Percentiles rank a stretch among this genome's conserved stretches.
Conservation (phyloP, 2,797 vertebrate genomes). For the Anabacerthia variegaticeps region DNA sequence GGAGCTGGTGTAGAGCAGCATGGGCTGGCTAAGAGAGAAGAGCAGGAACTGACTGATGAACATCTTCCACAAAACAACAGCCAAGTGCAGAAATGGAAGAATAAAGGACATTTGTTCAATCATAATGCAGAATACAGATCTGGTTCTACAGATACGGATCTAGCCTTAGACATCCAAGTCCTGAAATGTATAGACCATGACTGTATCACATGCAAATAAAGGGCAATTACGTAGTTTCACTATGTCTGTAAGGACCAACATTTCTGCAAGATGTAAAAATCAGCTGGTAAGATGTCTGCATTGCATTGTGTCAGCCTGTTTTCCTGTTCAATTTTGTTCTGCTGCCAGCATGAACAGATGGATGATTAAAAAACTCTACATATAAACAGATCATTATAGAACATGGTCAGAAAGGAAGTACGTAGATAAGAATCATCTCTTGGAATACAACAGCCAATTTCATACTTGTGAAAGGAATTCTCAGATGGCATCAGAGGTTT, state of each 20-base stretch:
- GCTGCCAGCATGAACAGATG: constrained; percentile 47
- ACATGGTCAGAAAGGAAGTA: constrained; percentile 5
- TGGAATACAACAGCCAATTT: background rate
- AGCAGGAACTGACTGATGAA: background rate
- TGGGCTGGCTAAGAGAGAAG: background rate
- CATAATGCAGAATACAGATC: background rate
- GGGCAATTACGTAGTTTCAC: background rate
- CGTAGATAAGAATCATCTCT: background rate
- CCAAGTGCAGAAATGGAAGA: background rate
- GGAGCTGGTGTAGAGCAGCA: background rate
- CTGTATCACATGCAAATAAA: background rate
- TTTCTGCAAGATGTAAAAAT: background rate
- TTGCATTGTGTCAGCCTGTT: background rate
- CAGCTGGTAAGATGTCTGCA: background rate
- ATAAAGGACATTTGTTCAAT: background rate
- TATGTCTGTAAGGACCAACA: background rate
- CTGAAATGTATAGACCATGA: background rate
- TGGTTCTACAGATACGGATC: background rate
- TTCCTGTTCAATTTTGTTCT: background rate
- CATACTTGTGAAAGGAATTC: background rate
- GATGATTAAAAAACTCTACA: constrained; percentile 5
- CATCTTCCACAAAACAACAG: background rate
- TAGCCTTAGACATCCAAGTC: background rate
- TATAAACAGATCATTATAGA: constrained; percentile 24
- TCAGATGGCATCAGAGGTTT: background rate